These are phyloP conservation scores for Lysandra coridon DNA, from an alignment of 2,888 invertebrate genomes.

Conservation along the genomic window DNA sequence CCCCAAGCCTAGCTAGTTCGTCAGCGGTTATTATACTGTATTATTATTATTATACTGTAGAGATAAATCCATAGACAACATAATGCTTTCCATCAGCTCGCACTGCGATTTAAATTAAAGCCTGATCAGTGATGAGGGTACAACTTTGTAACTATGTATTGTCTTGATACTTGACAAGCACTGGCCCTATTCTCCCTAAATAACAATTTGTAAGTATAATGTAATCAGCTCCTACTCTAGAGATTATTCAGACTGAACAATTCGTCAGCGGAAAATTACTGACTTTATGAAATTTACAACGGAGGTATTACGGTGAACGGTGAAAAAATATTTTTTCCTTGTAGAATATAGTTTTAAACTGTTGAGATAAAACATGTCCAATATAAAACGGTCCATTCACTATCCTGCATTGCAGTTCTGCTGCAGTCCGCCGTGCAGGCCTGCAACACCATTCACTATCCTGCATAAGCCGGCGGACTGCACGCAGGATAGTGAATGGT, in stretches of 20 bases:
- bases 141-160: constrained; percentile 1
- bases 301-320: background rate
- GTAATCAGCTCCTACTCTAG: constrained; percentile 4
- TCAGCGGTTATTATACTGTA: too few relatives aligned
- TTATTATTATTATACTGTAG: too few relatives aligned
- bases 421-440: too few relatives aligned
- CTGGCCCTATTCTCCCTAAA: background rate
- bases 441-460: too few relatives aligned
- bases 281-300: background rate
- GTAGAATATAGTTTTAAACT: too few relatives aligned
- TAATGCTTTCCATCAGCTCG: background rate
- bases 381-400: too few relatives aligned
- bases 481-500: too few relatives aligned
- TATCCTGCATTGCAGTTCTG: too few relatives aligned
- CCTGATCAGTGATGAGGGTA: constrained; percentile 8
- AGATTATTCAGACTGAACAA: background rate
- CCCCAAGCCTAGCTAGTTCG: too few relatives aligned
- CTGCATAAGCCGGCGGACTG: too few relatives aligned
- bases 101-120: background rate
- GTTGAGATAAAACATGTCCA: too few relatives aligned
- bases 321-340: too few relatives aligned
- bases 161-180: background rate
- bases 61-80: background rate
- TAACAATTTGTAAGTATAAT: constrained; percentile 15
- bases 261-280: background rate